A percentile compares a stretch with the other conserved stretches of the same genome.
phyloP scores from a whole-genome alignment of 2,113 vertebrate species.

The Irena cyanogastra region DNA sequence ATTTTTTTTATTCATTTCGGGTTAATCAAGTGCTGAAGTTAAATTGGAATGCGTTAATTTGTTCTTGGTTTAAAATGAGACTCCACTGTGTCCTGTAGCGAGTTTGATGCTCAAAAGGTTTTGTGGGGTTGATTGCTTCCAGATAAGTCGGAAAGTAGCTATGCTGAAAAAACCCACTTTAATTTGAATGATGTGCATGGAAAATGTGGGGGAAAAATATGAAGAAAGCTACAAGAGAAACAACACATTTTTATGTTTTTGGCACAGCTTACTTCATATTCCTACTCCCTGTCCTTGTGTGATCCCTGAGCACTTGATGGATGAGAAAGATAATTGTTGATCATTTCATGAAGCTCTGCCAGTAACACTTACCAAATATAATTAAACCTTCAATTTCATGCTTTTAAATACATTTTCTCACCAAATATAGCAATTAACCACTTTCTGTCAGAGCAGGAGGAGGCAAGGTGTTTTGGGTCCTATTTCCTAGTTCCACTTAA shows the following conservation, averaged over 20 bases:
- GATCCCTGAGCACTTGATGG: slow-evolving; percentile 46
- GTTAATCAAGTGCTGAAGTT: slow-evolving; percentile 31
- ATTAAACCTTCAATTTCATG: slow-evolving; percentile 42
- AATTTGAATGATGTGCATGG: not conserved
- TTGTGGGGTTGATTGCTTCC: slow-evolving; percentile 27
- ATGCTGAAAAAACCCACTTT: not conserved
- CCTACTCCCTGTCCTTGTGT: slow-evolving; percentile 33
- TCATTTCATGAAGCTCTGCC: slow-evolving; percentile 53
- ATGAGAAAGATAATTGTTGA: slow-evolving; percentile 63
- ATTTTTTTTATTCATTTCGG: slow-evolving; percentile 34
- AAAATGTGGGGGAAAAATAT: not conserved
- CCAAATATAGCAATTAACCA: slow-evolving; percentile 19
- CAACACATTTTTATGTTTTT: slow-evolving; percentile 5
- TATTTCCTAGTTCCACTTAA: not conserved
- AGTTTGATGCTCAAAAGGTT: slow-evolving; percentile 4
- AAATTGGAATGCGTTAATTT: not conserved
- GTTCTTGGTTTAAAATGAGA: slow-evolving; percentile 9
- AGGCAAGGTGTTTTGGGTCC: not conserved
- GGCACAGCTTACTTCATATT: slow-evolving; percentile 5
- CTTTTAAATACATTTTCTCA: slow-evolving; percentile 10
- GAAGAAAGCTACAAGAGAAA: not conserved
- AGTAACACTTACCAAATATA: slow-evolving; percentile 42
- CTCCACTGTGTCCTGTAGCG: not conserved
- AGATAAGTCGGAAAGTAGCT: slow-evolving; percentile 20
- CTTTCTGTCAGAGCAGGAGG: not conserved